Evolutionary conservation across 2,797 vertebrate species (phyloP), one percentile per base, ranked within the genome.

Genomic region (Lycodopsis pacificus): DNA sequence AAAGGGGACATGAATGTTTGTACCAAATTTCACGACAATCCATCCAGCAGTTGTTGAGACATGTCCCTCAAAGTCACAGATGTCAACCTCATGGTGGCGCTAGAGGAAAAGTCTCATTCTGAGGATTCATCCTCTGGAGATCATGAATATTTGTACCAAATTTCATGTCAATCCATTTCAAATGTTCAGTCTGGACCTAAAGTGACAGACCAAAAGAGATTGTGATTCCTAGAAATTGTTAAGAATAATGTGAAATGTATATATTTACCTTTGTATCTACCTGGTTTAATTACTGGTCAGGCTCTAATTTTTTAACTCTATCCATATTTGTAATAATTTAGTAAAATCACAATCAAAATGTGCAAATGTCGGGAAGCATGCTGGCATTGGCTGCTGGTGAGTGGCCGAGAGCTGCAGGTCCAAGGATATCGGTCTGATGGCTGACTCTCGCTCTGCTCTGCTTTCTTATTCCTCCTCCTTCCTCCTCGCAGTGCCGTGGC

Each of bases 311-410:
- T 11, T 25, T 56, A 42, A 59, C 13, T 10, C 25, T 64, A 4
- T 34, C 8, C n/a, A 76, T 84, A 71, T 79, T 89, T 76, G 49
- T 87, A 89, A 88, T 80, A 19, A 5, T 84, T 75, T 82, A 72
- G 78, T 53, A 82, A 90, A 89, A 85, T 71, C 87, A 87, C 85
- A 91, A 84, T 63, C 36, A 46, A 63, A 72, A 30, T 59, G 30
- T 65, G 42, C 61, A 73, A 32, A 82, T 88, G 80, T 93, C 85
- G 90, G 94, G 93, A 94, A 93, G 96, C 97, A 96, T 97, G 97
- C 94, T 96, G 94, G 95, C 95, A 94, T 88, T 96, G 96, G 96
- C 96, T 97, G 96, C 94, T 93, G 95, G 94, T 96, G 95, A 96
- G 95, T 95, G 96, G 96, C 97, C 97, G 95, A 94, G 94, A 96